Conservation (phyloP, 2,888 invertebrate species). For the Acleris sparsana region DNA sequence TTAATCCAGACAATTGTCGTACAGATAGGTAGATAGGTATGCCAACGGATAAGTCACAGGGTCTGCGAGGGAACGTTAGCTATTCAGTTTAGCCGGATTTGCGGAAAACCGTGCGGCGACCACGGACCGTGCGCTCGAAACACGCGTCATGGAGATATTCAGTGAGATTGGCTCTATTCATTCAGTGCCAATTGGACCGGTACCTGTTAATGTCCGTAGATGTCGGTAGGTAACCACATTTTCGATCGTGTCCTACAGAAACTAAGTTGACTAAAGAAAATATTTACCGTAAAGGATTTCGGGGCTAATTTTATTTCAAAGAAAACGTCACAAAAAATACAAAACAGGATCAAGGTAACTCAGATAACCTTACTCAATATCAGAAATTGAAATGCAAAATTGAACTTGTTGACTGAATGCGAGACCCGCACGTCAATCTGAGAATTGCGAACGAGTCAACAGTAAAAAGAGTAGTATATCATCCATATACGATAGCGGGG, state of each 20-base stretch:
- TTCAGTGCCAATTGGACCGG: conserved; percentile 42
- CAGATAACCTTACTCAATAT: conserved; percentile 27
- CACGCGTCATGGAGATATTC: conserved; percentile 47
- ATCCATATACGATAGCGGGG: conserved; percentile 44
- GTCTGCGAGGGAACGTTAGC: conserved; percentile 28
- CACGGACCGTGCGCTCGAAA: conserved; percentile 37
- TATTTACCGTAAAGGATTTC: background rate
- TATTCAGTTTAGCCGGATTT: conserved; percentile 45
- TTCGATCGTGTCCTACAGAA: background rate
- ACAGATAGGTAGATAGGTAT: conserved; percentile 15
- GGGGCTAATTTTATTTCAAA: background rate
- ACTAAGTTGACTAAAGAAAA: background rate
- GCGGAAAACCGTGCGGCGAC: conserved; percentile 43
- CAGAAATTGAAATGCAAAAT: conserved; percentile 29
- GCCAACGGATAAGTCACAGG: conserved; percentile 34
- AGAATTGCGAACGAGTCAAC: conserved; percentile 14
- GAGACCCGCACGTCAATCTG: conserved; percentile 18
- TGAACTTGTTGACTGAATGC: conserved; percentile 24
- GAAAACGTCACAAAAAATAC: conserved; percentile 8
- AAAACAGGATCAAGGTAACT: conserved; percentile 15
- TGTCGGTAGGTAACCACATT: conserved; percentile 8
- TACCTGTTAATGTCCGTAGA: conserved; percentile 34
- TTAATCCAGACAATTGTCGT: conserved; percentile 4
- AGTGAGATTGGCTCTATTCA: conserved; percentile 52
- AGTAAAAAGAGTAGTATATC: conserved; percentile 31